Evolutionary conservation across 2,888 invertebrate genomes (phyloP), one percentile per base, ranked within the genome.

Genomic region (Brenthis hecate): DNA sequence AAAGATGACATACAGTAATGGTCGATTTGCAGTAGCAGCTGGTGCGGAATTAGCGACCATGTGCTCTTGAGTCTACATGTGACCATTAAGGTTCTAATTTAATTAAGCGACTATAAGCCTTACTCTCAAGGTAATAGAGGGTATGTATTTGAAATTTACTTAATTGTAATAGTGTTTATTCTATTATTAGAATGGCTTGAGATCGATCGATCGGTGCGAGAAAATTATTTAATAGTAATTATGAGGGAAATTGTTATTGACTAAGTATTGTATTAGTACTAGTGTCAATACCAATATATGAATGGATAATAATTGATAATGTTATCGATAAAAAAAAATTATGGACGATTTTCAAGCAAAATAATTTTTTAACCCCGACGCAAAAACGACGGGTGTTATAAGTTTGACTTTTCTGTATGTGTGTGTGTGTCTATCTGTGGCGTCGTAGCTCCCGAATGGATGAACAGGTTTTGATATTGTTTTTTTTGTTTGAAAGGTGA

Each of bases 1-100:
- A 84, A 78, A 86, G 87, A 89, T 91, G 91, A 91, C 89, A 85
- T 88, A 91, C 89, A 87, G 91, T 91, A 91, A 91, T 91, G 87
- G 88, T 76, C 78, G 83, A 81, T 77, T 78, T 79, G 83, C 81
- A 83, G 76, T 81, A 81, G 85, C 91, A 89, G 88, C 88, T 91
- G 90, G 78, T 82, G 78, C 85, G 70, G 71, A 74, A 76, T 74
- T 74, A 74, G 72, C 73, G 68, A 66, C 67, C 70, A 66, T 66
- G 68, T 70, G 72, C 70, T 68, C 65, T 63, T 68, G 69, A 69
- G 68, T 70, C 68, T 69, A 56, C 69, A 70, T 64, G 64, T 28
- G 65, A 66, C 65, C 61, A 55, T 32, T 55, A 61, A n/a, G 36
- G n/a, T 60, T 50, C 16, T 61, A 61, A 69, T 61, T 64, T 53